Base-by-base conservation (phyloP, 2,888 invertebrate genomes). In the Euphydryas editha region DNA sequence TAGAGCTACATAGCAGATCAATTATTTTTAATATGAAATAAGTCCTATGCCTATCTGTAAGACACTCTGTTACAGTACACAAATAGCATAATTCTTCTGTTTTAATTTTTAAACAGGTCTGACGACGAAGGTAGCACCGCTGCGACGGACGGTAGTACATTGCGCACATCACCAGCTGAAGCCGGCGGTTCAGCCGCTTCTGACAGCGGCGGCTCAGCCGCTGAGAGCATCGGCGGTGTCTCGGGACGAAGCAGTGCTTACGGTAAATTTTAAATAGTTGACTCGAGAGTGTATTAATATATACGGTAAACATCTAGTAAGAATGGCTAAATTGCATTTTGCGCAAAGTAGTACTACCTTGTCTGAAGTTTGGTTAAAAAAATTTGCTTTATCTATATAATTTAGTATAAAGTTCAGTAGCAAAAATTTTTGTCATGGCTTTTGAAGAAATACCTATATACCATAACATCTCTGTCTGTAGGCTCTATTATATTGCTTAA, bases 111-210 rank as follows among this genome's bases (percentile, higher is more conserved):
- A 5, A 2, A 95, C 60, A 98, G 97, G 6, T 98, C 98, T 11
- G 99, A 99, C 82, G 98, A 98, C 84, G 99, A 99, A 86, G 98
- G 97, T 61, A 98, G 98, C 73, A 98, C 98, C 42, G 98, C 98
- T 10, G 98, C 98, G 0, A 98, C 98, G 0, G 98, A 98, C 85
- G 98, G 98, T 65, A 98, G 98, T 58, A 98, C 98, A 0, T 93
- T 98, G 69, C 95, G 98, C 70, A 90, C 93, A 37, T 92, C 92
- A 1, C 92, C 90, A 0, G 89, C 90, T 0, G 92, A 92, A 67
- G 81, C 87, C 1, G 87, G 88, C 36, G 92, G 91, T 62, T 91
- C 91, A 2, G 95, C 95, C 13, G 97, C 91, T 62, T 97, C 97
- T 13, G 98, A 98, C 83, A 98, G 97, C 86, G 98, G 98, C 39